Evolutionary conservation across 2,113 vertebrate genomes (phyloP).

Genomic region (Muntiacus muntjak): DNA sequence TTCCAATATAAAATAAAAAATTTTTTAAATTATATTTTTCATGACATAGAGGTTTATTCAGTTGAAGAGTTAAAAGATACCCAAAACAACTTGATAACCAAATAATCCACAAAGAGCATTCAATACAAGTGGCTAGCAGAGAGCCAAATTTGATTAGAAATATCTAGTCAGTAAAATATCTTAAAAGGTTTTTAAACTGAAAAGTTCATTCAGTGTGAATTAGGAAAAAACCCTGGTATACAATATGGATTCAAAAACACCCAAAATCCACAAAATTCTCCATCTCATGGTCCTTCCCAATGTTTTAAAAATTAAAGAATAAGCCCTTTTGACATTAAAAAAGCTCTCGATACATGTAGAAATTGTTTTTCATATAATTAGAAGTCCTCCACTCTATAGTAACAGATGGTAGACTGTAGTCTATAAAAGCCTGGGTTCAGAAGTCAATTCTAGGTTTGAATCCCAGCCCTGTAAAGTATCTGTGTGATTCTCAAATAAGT

Average conservation of each 20-base stretch:
- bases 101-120: neutral
- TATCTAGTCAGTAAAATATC: neutral
- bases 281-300: neutral
- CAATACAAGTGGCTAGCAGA: neutral
- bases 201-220: neutral
- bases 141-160: neutral
- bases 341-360: neutral
- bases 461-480: neutral
- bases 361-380: neutral
- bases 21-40: neutral
- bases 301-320: neutral
- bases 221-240: neutral
- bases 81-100: neutral
- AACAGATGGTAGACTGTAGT: rapidly evolving
- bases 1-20: neutral
- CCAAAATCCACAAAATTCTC: neutral
- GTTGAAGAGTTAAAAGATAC: neutral
- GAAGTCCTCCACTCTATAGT: neutral
- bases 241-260: neutral
- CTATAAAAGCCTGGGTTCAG: neutral
- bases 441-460: neutral
- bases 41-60: neutral
- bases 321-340: neutral
- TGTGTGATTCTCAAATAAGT: neutral
- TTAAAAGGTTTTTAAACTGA: neutral